A percentile compares a stretch with the other conserved stretches of the same genome.
Evolutionary conservation across 1,140 invertebrate species (phyloP).

Genomic region (Nasonia longicornis): DNA sequence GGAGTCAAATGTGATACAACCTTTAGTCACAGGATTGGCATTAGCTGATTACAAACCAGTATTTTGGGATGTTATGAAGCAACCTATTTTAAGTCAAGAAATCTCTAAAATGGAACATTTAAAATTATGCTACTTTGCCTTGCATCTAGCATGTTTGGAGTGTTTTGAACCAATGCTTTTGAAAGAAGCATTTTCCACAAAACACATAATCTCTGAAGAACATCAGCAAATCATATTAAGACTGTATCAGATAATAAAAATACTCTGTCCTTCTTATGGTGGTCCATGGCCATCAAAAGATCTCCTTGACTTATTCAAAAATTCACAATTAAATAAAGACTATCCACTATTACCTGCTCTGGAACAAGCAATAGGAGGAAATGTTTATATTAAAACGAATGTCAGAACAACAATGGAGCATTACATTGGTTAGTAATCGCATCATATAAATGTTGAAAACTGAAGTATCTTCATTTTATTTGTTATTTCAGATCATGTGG

Average conservation of each 20-base stretch:
- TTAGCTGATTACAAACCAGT: slow-evolving; percentile 73
- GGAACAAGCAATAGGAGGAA: slow-evolving; percentile 65
- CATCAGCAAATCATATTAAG: slow-evolving; percentile 59
- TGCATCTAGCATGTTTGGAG: slow-evolving; percentile 70
- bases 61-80: slow-evolving; percentile 69
- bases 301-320: slow-evolving; percentile 47
- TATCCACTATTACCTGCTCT: slow-evolving; percentile 63
- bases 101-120: slow-evolving; percentile 57
- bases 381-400: slow-evolving; percentile 64
- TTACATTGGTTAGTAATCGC: slow-evolving; percentile 64
- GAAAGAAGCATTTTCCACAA: slow-evolving; percentile 65
- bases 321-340: slow-evolving; percentile 40
- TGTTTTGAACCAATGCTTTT: slow-evolving; percentile 70
- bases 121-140: slow-evolving; percentile 64
- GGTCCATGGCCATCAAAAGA: slow-evolving; percentile 61
- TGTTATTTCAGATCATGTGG: slow-evolving; percentile 67
- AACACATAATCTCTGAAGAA: slow-evolving; percentile 25
- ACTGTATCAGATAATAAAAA: slow-evolving; percentile 71
- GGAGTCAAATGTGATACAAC: slow-evolving; percentile 61
- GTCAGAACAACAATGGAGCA: slow-evolving; percentile 65
- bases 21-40: slow-evolving; percentile 68
- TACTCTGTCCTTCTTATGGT: slow-evolving; percentile 68
- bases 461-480: slow-evolving; percentile 30
- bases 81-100: slow-evolving; percentile 61
- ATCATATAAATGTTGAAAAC: background rate